A percentile compares a stretch with the other conserved stretches of the same genome.
phyloP scores from a whole-genome alignment of 2,888 invertebrate genomes.

The Ophioninae sp. region DNA sequence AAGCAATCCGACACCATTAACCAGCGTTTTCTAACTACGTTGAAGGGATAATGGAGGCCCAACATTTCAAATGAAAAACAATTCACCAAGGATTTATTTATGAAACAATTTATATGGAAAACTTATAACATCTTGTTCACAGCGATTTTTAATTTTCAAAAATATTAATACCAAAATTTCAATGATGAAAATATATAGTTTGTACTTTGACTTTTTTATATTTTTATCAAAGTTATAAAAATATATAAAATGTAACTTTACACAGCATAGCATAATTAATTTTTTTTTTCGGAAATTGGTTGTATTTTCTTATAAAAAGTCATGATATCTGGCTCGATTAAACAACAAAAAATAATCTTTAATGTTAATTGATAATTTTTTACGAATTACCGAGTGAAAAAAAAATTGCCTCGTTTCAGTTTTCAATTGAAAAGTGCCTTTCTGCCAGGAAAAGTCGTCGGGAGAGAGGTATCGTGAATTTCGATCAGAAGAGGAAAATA shows the following conservation, averaged over 20 bases:
- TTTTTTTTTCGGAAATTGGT: no score
- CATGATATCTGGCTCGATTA: no score
- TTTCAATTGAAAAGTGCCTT: neutral
- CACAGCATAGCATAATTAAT: no score
- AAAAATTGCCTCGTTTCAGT: neutral
- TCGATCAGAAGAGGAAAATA: constrained; percentile 4
- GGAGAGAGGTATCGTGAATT: neutral
- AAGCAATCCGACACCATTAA: constrained; percentile 53
- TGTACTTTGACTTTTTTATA: neutral
- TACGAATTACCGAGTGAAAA: neutral
- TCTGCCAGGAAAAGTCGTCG: neutral
- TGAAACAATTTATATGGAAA: neutral
- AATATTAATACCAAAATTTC: no score
- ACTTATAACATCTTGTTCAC: neutral
- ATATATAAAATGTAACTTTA: no score
- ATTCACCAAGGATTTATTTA: neutral
- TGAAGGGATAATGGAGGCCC: constrained; percentile 1
- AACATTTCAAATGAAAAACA: constrained; percentile 17
- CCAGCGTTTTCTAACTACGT: constrained; percentile 47
- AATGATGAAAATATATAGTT: neutral
- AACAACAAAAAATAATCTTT: no score
- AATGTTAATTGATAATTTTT: neutral
- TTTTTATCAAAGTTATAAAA: no score
- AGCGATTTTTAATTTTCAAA: neutral
- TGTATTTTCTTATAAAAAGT: no score